Percentiles rank a stretch among this genome's conserved stretches.
Evolutionary conservation across 2,797 vertebrate species (phyloP).

Genomic region (Chromis chromis): DNA sequence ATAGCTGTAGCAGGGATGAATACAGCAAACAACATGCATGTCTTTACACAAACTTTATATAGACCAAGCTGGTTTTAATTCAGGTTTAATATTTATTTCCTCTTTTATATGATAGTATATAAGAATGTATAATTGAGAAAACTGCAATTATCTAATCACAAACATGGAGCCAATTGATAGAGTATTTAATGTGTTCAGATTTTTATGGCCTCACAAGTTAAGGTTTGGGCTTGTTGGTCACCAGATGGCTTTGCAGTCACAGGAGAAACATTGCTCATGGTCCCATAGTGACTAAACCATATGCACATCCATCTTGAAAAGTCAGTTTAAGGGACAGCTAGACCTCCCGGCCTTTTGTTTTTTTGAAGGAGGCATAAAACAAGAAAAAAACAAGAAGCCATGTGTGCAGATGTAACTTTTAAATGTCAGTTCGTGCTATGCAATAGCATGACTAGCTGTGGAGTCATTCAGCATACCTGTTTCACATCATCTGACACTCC

Average conservation of each 20-base stretch:
- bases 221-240: conserved; percentile 23
- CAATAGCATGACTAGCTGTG: neutral
- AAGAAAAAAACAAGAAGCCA: conserved; percentile 27
- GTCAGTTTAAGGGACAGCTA: conserved; percentile 9
- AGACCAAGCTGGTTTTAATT: too few species aligned
- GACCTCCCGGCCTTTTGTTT: conserved; percentile 47
- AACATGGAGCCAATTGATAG: neutral
- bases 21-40: conserved; percentile 20
- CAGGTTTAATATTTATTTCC: neutral
- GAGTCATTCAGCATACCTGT: neutral
- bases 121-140: neutral
- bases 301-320: conserved; percentile 55
- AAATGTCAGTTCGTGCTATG: neutral
- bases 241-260: conserved; percentile 66
- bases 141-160: neutral
- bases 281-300: conserved; percentile 54
- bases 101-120: neutral
- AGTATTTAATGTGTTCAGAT: neutral
- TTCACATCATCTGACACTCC: neutral
- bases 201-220: conserved; percentile 13
- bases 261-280: conserved; percentile 18
- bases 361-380: conserved; percentile 1
- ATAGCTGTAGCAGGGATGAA: conserved; percentile 42
- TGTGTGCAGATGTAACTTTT: conserved; percentile 1
- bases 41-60: conserved; percentile 1